Evolutionary conservation across 2,113 vertebrate genomes (phyloP), one percentile per base, ranked within the genome.

Genomic region (Gallinago undulata): DNA sequence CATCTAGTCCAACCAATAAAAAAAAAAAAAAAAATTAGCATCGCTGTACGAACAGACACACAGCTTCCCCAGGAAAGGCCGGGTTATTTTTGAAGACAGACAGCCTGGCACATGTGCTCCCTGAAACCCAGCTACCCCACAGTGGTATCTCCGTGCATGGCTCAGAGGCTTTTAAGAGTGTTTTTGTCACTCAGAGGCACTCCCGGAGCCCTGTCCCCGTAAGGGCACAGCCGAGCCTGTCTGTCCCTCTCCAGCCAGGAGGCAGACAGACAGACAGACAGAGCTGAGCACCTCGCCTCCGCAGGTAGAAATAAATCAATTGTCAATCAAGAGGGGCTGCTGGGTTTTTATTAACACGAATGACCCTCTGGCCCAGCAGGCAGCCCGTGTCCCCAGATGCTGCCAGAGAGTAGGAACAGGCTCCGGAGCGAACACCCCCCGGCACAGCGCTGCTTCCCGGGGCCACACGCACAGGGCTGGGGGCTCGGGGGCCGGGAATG

Each of bases 101-200:
- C 6, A 53, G 45, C 39, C 68, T 9, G 35, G 35, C 7, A 80
- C 48, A 6, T 3, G 0, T 2, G 4, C 30, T 33, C 79, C 62
- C 53, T 76, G 30, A n/a, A 23, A 79, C n/a, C 16, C 18, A 47
- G 57, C 27, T 68, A 19, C 28, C 10, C 12, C 33, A 6, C 67
- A 2, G 2, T 2, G 14, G 30, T 47, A 17, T 25, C 51, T 63
- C 43, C 33, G 2, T 0, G 2, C 0, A 1, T 8, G 21, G 24
- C 27, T 57, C 56, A 24, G 62, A 27, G 62, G 73, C 39, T 80
- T 9, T 39, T 13, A 21, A 23, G 30, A 18, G 9, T 5, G 9
- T 56, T 77, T 60, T 77, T 84, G 50, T 21, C 60, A 23, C 23
- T 41, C 70, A 10, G 45, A 70, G 72, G 2, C 19, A 3, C 5